A percentile compares a stretch with the other conserved stretches of the same genome.
These are phyloP conservation scores for Nyctibius grandis DNA, from an alignment of 2,797 vertebrate genomes.

Conservation along the genomic window DNA sequence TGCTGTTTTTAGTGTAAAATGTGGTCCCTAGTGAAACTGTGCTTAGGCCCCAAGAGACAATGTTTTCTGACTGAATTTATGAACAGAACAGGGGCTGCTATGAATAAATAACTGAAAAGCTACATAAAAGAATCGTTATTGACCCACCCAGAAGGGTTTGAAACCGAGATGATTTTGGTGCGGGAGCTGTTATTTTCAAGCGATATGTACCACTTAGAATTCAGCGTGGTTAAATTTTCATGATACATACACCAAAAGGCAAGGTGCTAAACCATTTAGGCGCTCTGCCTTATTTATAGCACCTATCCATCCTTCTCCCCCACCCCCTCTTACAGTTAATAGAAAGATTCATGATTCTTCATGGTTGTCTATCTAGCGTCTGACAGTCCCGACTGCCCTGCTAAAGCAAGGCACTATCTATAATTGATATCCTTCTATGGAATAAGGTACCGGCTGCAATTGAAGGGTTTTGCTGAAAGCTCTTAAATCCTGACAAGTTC, in stretches of 20 bases:
- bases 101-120: conserved; percentile 24
- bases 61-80: conserved; percentile 14
- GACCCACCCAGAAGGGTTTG: conserved; percentile 16
- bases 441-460: conserved; percentile 93
- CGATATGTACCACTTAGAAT: neutral
- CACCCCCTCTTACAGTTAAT: conserved; percentile 85
- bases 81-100: neutral
- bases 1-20: neutral
- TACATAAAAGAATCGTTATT: neutral
- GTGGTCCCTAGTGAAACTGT: neutral
- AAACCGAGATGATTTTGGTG: neutral
- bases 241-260: conserved; percentile 62
- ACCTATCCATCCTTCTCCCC: conserved; percentile 63
- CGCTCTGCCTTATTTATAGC: conserved; percentile 77
- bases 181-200: neutral
- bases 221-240: conserved; percentile 62
- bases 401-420: conserved; percentile 98
- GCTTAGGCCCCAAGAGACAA: neutral
- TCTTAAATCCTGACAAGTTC: conserved; percentile 97
- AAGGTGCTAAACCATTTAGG: conserved; percentile 73
- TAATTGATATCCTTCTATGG: conserved; percentile 99
- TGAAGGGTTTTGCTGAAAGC: conserved; percentile 96
- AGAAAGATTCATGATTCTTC: conserved; percentile 96
- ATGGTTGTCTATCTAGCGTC: conserved; percentile 93
- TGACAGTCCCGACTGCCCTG: conserved; percentile 91